A percentile compares a stretch with the other conserved stretches of the same genome.
phyloP scores from a whole-genome alignment of 1,140 invertebrate species.

The Zaprionus gabonicus region DNA sequence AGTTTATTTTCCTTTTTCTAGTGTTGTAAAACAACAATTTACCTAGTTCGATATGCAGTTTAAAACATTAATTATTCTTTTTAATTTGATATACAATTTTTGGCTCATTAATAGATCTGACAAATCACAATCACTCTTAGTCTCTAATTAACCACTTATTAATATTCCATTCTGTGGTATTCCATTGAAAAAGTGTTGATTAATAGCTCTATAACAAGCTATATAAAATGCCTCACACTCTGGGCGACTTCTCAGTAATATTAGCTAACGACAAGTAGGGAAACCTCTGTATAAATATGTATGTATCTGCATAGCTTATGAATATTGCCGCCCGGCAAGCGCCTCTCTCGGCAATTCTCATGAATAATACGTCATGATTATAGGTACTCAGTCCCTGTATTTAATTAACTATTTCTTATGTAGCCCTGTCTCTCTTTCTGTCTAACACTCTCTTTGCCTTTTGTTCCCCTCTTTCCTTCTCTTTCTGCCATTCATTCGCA shows the following conservation, averaged over 20 bases:
- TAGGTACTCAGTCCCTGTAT: background rate
- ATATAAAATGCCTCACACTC: background rate
- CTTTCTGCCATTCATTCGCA: background rate
- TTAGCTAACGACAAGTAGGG: too few relatives aligned
- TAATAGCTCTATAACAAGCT: background rate
- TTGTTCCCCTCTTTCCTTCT: background rate
- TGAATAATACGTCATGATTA: background rate
- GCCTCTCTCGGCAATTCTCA: slow-evolving; percentile 11
- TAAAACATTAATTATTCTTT: background rate
- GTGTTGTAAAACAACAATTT: background rate
- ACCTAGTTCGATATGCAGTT: background rate
- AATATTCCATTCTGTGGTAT: background rate
- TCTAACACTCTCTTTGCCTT: too few relatives aligned
- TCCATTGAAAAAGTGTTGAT: background rate
- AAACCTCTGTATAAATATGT: too few relatives aligned
- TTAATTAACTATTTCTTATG: background rate
- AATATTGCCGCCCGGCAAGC: background rate
- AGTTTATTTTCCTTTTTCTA: background rate
- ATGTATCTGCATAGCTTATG: background rate
- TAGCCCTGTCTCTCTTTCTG: background rate
- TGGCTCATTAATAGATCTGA: too few relatives aligned
- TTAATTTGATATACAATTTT: too few relatives aligned
- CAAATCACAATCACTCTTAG: too few relatives aligned
- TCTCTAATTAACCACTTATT: background rate
- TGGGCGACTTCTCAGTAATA: too few relatives aligned